phyloP scores from a whole-genome alignment of 2,888 invertebrate genomes.

The Priocnemis perturbator region DNA sequence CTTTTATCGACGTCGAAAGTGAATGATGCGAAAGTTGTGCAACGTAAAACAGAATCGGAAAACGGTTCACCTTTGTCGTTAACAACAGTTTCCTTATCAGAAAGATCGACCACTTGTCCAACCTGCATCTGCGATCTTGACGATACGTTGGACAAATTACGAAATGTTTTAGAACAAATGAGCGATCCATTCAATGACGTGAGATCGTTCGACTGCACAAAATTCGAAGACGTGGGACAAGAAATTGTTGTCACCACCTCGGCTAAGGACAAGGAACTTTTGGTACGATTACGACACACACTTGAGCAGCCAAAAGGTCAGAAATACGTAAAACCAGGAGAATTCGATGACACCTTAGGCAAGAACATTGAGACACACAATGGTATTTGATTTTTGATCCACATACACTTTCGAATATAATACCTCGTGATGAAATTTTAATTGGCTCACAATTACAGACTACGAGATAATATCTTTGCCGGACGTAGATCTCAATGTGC shows the following conservation, averaged over 20 bases:
- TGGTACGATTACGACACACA: constrained; percentile 48
- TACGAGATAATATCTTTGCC: constrained; percentile 59
- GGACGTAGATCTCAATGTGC: constrained; percentile 62
- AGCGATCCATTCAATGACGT: constrained; percentile 48
- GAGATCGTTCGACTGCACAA: constrained; percentile 54
- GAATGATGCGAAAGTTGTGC: too few species aligned
- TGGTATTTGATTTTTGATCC: constrained; percentile 31
- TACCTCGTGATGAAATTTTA: too few species aligned
- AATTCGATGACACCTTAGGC: constrained; percentile 44
- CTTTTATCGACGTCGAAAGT: too few species aligned
- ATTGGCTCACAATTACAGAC: constrained; percentile 36
- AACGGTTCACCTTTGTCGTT: too few species aligned
- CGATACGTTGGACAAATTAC: constrained; percentile 42
- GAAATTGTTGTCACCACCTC: constrained; percentile 56
- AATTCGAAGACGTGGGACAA: constrained; percentile 55
- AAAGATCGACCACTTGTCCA: constrained; percentile 41
- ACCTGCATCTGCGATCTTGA: constrained; percentile 60
- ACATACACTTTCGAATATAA: not conserved
- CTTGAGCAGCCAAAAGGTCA: constrained; percentile 55
- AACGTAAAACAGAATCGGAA: too few species aligned
- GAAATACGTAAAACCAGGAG: constrained; percentile 58
- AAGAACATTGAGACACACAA: constrained; percentile 19
- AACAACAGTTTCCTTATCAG: too few species aligned
- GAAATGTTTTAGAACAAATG: constrained; percentile 6
- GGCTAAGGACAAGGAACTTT: constrained; percentile 39